These are phyloP conservation scores for Acheta domesticus DNA, from an alignment of 2,888 invertebrate species.

Conservation along the genomic window DNA sequence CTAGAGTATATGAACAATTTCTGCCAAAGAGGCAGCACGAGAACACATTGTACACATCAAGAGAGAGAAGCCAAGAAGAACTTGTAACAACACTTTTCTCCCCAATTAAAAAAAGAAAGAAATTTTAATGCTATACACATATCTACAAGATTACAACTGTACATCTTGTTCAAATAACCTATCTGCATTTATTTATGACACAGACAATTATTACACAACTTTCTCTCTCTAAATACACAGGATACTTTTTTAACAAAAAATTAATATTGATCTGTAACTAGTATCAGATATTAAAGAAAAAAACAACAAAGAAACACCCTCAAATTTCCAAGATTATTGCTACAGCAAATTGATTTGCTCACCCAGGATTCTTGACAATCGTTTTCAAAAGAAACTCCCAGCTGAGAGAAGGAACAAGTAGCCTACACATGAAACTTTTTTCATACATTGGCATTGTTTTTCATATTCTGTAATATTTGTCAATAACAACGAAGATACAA, in stretches of 20 bases:
- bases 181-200: neutral
- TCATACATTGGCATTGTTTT: too few relatives aligned
- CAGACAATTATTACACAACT: neutral
- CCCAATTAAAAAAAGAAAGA: conserved; percentile 21
- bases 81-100: conserved; percentile 25
- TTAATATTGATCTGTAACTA: neutral
- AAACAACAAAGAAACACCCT: neutral
- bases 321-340: conserved; percentile 36
- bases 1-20: neutral
- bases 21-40: conserved; percentile 27
- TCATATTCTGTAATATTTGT: too few relatives aligned
- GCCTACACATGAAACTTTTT: too few relatives aligned
- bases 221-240: neutral
- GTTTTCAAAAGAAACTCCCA: too few relatives aligned
- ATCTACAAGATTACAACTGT: conserved; percentile 32
- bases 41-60: conserved; percentile 32
- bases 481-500: too few relatives aligned
- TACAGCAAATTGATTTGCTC: conserved; percentile 37
- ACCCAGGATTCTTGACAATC: conserved; percentile 33
- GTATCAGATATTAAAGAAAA: neutral
- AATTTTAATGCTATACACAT: conserved; percentile 26
- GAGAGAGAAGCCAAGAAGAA: conserved; percentile 34
- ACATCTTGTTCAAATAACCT: conserved; percentile 33
- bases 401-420: too few relatives aligned
- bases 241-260: neutral